These are phyloP conservation scores for Rhineura floridana DNA, from an alignment of 2,113 vertebrate species.

Conservation along the genomic window DNA sequence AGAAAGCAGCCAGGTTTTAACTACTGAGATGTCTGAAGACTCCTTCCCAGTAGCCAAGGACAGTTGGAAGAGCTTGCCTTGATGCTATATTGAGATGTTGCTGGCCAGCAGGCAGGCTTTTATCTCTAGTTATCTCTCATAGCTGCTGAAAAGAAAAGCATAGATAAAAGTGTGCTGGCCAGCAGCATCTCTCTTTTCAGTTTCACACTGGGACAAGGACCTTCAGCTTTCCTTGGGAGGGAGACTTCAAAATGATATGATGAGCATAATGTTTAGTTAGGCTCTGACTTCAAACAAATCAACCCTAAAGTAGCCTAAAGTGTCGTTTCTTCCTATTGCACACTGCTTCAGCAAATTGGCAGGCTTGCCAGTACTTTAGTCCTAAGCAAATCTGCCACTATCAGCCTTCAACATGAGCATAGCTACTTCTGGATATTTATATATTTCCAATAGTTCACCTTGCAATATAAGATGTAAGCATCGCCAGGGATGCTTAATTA, in stretches of 20 bases:
- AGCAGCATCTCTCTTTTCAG: not conserved
- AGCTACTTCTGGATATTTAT: not conserved
- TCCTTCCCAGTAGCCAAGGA: not conserved
- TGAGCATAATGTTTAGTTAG: not conserved
- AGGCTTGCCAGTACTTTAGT: not conserved
- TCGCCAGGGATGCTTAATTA: not conserved
- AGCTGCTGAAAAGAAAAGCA: not conserved
- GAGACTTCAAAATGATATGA: too few relatives aligned
- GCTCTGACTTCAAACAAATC: not conserved
- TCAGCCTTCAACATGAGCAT: not conserved
- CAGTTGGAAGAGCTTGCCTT: not conserved
- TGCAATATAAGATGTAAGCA: not conserved
- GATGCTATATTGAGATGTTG: not conserved
- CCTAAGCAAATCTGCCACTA: not conserved
- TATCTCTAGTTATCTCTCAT: not conserved
- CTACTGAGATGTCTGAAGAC: not conserved
- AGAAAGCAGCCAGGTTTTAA: not conserved
- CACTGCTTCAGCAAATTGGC: not conserved
- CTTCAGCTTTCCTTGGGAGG: not conserved
- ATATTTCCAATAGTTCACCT: not conserved
- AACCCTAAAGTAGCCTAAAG: not conserved
- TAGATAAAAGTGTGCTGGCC: not conserved
- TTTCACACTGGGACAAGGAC: too few relatives aligned
- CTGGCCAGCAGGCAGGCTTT: not conserved
- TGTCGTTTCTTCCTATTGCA: not conserved